Evolutionary conservation across 2,797 vertebrate genomes (phyloP).

Genomic region (Epinephelus awoara): DNA sequence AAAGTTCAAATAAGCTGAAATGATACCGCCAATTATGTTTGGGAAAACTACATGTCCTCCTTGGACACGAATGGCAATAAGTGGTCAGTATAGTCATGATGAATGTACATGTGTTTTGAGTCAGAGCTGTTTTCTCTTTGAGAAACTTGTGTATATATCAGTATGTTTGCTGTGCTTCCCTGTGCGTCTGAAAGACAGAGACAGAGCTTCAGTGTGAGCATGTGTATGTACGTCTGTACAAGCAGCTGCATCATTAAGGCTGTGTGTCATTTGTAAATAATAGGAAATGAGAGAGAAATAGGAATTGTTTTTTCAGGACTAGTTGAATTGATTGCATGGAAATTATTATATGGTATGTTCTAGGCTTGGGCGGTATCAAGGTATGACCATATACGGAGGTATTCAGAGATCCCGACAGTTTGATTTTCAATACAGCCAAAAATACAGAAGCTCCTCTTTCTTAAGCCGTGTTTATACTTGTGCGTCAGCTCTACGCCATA

Average conservation of each 20-base stretch:
- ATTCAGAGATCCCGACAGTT: too few relatives aligned
- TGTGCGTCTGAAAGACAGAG: slow-evolving; percentile 46
- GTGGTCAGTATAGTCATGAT: slow-evolving; percentile 47
- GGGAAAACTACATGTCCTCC: slow-evolving; percentile 43
- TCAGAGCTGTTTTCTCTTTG: slow-evolving; percentile 45
- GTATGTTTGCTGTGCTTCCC: slow-evolving; percentile 62
- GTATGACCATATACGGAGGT: too few relatives aligned
- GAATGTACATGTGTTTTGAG: slow-evolving; percentile 22
- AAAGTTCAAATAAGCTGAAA: slow-evolving; percentile 15
- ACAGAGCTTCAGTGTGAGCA: slow-evolving; percentile 50
- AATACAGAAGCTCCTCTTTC: too few relatives aligned
- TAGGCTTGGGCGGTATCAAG: too few relatives aligned
- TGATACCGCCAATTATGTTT: slow-evolving; percentile 15
- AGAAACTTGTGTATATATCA: slow-evolving; percentile 53
- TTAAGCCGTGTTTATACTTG: too few relatives aligned
- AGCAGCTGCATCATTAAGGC: slow-evolving; percentile 65
- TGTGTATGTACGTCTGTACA: slow-evolving; percentile 60
- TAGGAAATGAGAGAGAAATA: slow-evolving; percentile 24
- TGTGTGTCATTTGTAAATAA: slow-evolving; percentile 65
- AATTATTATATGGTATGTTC: slow-evolving; percentile 31
- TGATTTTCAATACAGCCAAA: too few relatives aligned
- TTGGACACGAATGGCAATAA: slow-evolving; percentile 68
- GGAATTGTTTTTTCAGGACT: slow-evolving; percentile 23
- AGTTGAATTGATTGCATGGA: slow-evolving; percentile 66
- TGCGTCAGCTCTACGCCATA: too few relatives aligned